Evolutionary conservation across 2,113 vertebrate genomes (phyloP).

Genomic region (Physeter macrocephalus): DNA sequence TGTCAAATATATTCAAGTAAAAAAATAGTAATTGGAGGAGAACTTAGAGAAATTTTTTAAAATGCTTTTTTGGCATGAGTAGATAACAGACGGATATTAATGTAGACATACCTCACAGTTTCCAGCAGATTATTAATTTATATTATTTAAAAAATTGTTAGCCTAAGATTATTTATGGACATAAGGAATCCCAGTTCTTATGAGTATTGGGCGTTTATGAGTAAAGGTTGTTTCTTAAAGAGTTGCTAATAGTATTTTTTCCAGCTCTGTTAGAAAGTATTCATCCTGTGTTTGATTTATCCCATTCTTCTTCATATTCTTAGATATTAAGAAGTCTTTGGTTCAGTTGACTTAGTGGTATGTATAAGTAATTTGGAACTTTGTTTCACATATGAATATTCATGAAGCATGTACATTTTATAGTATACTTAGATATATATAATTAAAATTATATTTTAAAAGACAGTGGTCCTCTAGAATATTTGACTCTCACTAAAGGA

Average conservation of each 20-base stretch:
- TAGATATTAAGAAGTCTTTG: background rate
- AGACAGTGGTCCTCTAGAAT: background rate
- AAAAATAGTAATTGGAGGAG: background rate
- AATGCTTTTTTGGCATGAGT: background rate
- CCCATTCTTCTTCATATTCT: background rate
- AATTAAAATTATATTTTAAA: background rate
- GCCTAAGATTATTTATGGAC: background rate
- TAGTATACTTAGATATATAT: background rate
- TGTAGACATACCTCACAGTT: background rate
- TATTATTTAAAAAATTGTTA: background rate
- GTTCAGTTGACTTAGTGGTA: background rate
- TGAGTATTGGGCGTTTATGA: background rate
- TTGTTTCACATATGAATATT: slow-evolving; percentile 6
- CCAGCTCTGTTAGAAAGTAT: background rate
- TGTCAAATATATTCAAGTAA: background rate
- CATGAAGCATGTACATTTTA: background rate
- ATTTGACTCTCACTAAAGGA: background rate
- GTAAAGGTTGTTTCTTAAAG: background rate
- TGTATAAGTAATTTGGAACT: background rate
- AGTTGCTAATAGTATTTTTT: background rate
- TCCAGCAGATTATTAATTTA: background rate
- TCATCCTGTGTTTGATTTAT: background rate
- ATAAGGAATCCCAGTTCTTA: slow-evolving; percentile 16
- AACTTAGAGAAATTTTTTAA: background rate
- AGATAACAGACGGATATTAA: background rate